These are phyloP conservation scores for Bergia puertoricense DNA, from an alignment of 92 coral and sea anemone species.

Conservation along the genomic window DNA sequence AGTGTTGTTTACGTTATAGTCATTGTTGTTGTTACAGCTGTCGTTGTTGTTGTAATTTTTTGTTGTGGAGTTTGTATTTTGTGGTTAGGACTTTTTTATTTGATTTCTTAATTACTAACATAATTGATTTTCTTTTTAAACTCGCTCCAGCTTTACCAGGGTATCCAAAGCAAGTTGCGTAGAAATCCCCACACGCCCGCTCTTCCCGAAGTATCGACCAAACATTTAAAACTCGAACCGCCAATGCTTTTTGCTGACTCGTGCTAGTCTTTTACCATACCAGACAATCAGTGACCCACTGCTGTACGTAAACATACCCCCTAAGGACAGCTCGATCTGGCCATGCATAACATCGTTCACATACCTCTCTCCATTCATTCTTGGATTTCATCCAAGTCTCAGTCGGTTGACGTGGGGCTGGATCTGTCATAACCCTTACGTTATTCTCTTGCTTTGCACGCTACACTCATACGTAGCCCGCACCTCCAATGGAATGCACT, in stretches of 20 bases:
- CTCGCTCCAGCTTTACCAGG: background rate
- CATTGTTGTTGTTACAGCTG: background rate
- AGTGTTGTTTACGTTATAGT: background rate
- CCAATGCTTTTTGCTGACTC: background rate
- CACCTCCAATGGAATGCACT: constrained; percentile 5
- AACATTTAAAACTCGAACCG: background rate
- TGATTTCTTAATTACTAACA: background rate
- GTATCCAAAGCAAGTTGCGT: background rate
- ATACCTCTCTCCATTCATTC: background rate
- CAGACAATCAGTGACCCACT: too few relatives aligned
- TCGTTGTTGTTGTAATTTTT: background rate
- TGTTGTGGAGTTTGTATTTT: background rate
- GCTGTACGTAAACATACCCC: background rate
- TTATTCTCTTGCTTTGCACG: background rate
- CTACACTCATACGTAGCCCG: background rate
- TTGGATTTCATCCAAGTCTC: background rate
- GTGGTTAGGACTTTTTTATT: background rate
- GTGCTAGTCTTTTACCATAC: background rate
- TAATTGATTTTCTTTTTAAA: background rate
- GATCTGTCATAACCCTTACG: background rate
- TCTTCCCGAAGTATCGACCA: background rate
- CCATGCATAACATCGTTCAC: background rate
- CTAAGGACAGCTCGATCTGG: background rate
- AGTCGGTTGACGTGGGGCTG: background rate
- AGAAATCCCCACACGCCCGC: background rate